Evolutionary conservation across 2,797 vertebrate genomes (phyloP), one percentile per base, ranked within the genome.

Genomic region (Coracias cyanogaster): DNA sequence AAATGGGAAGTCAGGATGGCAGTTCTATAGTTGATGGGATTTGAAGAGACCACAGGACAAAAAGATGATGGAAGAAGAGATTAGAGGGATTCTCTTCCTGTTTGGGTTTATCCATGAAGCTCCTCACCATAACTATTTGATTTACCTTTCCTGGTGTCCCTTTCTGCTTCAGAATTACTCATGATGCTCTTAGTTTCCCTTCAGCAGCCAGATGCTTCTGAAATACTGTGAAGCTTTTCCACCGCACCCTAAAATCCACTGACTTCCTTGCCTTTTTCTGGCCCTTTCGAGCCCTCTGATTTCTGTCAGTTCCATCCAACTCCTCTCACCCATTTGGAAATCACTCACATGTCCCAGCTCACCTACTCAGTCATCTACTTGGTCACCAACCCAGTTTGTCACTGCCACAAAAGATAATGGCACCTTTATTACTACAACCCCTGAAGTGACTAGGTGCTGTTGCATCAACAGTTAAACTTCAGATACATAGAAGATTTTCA

Each of bases 401-500:
- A n/a, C 10, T 64, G 35, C n/a, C 49, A 54, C 39, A 43, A 6
- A 85, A 66, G 14, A 8, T 15, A 41, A 22, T 21, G 25, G 29
- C 58, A 18, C 46, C 15, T 69, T 15, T 49, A 9, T 69, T 72
- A 14, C 19, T 29, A 10, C 69, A 28, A 14, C 1, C 8, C 4
- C n/a, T 46, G 17, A 41, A 6, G 7, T 28, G 18, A 8, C 12
- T 9, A 35, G 20, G 20, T 67, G 45, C 41, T 9, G 5, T 26
- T 72, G 43, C 13, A 28, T 37, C 10, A 49, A 9, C 41, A 37
- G 33, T 26, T 67, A 35, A 64, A 4, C 45, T 85, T 52, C 24
- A 80, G 33, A 31, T 39, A 6, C 0, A 0, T 6, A 21, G 0
- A 21, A 15, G 37, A 33, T 18, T 11, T 21, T 29, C 9, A 18